Base-by-base conservation (phyloP, 2,888 invertebrate species). In the Leptothorax acervorum region DNA sequence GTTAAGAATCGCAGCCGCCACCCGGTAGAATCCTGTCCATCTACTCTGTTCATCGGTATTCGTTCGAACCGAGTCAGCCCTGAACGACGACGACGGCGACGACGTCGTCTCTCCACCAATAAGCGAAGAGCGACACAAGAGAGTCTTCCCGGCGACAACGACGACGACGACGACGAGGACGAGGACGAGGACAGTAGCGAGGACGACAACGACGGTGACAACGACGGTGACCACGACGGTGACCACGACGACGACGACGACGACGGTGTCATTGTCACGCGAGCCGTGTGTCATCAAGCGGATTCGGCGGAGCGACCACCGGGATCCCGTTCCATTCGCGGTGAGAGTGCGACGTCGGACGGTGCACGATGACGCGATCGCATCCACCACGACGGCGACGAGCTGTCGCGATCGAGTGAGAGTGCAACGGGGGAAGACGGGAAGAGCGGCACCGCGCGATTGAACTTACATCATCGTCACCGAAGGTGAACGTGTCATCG, bases 81-180 rank as follows among this genome's bases (percentile, higher is more conserved):
- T 15, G 2, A n/a, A 57, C 55, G 51, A 74, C 81, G 45, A 45
- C 45, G 65, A 28, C 66, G 65, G 42, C 66, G 65, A 65, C 42
- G 42, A 28, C 42, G 65, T 60, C 45, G 42, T 71, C 23, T 65
- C 18, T 70, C 51, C 35, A 35, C 18, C 23, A 74, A 66, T 76
- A 63, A 70, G 28, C 66, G 55, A 68, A 75, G 8, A 35, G 55
- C 39, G 76, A 51, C 39, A 48, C 60, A 65, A 65, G 62, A 74
- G 75, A 62, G 48, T 81, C 75, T 48, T 57, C 42, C 48, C 75
- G 71, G 35, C 81, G 48, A 60, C 75, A 48, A 81, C 74, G 81
- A 74, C 70, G 60, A 79, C 62, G 45, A 62, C 42, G 74, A 45
- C 74, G 63, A 42, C 39, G 39, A 70, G 23, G 23, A 23, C 23